phyloP scores from a whole-genome alignment of 2,113 vertebrate species.

The Lepus europaeus region DNA sequence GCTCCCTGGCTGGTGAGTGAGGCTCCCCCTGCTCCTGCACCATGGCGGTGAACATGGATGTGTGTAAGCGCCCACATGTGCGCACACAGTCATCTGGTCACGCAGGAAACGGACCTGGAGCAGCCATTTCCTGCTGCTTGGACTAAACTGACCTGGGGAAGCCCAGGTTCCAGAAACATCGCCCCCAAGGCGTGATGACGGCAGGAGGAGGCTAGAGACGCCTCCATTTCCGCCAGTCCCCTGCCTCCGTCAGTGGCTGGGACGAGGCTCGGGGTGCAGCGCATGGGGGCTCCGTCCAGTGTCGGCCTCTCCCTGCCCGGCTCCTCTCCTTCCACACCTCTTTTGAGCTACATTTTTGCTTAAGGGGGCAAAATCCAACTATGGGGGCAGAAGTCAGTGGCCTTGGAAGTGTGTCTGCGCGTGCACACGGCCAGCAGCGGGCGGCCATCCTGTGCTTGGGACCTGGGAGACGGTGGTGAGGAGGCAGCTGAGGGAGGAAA shows the following conservation, averaged over 20 bases:
- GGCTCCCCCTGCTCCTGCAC: too few species aligned
- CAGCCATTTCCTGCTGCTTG: background rate
- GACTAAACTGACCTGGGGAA: background rate
- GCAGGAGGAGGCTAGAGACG: too few species aligned
- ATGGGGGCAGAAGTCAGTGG: too few species aligned
- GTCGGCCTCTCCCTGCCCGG: background rate
- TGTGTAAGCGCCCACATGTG: too few species aligned
- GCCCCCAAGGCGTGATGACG: too few species aligned
- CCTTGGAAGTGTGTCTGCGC: too few species aligned
- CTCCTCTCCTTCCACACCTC: background rate
- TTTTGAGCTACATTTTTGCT: background rate
- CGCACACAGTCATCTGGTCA: accelerated
- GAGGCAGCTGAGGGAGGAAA: background rate
- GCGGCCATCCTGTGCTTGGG: background rate
- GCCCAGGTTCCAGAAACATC: background rate
- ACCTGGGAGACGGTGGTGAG: background rate
- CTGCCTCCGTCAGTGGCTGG: background rate
- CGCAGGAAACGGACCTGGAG: too few species aligned
- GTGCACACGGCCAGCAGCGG: background rate
- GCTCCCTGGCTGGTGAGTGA: background rate
- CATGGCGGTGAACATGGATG: accelerated
- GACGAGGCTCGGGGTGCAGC: background rate
- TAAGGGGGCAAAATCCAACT: too few species aligned
- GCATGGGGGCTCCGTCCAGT: background rate
- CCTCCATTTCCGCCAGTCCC: too few species aligned